Conservation (phyloP, 2,113 vertebrate species). For the Dendropsophus ebraccatus region DNA sequence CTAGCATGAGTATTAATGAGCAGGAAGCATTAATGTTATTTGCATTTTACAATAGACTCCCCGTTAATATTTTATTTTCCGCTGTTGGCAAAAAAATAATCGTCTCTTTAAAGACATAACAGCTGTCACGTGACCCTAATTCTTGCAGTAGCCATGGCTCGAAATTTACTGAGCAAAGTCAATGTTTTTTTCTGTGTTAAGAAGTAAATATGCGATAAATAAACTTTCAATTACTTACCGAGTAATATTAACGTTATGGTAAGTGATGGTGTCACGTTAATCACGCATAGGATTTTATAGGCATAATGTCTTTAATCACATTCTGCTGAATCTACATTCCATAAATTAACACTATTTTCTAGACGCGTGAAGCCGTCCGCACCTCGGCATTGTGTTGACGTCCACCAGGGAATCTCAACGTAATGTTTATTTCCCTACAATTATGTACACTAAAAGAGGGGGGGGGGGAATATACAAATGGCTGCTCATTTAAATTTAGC, state of each 20-base stretch:
- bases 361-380: neutral
- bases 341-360: constrained; percentile 30
- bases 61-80: constrained; percentile 23
- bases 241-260: constrained; percentile 19
- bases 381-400: constrained; percentile 5
- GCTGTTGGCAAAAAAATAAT: constrained; percentile 12
- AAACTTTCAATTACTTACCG: constrained; percentile 25
- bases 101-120: neutral
- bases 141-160: neutral
- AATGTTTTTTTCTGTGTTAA: neutral
- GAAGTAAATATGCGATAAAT: constrained; percentile 16
- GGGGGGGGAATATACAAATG: constrained; percentile 4
- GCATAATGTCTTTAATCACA: constrained; percentile 11
- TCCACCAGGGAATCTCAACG: constrained; percentile 7
- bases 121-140: neutral
- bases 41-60: constrained; percentile 9
- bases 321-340: constrained; percentile 32
- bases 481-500: constrained; percentile 24
- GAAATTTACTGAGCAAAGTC: constrained; percentile 26
- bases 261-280: constrained; percentile 36
- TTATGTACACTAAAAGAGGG: constrained; percentile 21
- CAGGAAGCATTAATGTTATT: neutral
- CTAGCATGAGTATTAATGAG: neutral
- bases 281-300: neutral
- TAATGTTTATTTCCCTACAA: constrained; percentile 25